These are phyloP conservation scores for Telmatochromis sp. DNA, from an alignment of 2,113 vertebrate species.

Conservation along the genomic window DNA sequence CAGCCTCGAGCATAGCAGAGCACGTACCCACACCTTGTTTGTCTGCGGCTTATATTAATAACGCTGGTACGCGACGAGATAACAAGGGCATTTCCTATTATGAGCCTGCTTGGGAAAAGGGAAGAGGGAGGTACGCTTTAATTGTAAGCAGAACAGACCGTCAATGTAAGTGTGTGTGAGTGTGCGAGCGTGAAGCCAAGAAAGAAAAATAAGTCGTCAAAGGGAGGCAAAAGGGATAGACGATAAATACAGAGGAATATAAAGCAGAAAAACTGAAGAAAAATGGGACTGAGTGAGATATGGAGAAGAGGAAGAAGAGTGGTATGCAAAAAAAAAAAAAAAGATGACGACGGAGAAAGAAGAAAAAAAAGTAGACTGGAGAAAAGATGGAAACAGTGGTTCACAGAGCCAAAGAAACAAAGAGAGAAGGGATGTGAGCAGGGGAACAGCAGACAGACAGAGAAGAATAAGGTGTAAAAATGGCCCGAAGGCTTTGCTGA, in stretches of 20 bases:
- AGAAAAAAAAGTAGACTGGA: not conserved
- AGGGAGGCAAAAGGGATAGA: not conserved
- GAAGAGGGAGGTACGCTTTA: slow-evolving; percentile 53
- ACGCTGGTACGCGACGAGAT: slow-evolving; percentile 37
- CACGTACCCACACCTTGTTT: slow-evolving; percentile 43
- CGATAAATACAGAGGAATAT: not conserved
- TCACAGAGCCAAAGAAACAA: not conserved
- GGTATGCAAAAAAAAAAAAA: not conserved
- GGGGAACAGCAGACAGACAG: not conserved
- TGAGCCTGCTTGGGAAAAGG: slow-evolving; percentile 43
- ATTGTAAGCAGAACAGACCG: slow-evolving; percentile 13
- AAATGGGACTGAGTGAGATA: not conserved
- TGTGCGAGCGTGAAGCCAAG: not conserved
- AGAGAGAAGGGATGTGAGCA: not conserved
- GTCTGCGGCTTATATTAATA: slow-evolving; percentile 48
- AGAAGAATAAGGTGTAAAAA: not conserved
- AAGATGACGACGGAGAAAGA: not conserved
- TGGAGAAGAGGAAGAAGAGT: not conserved
- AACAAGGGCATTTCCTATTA: slow-evolving; percentile 59
- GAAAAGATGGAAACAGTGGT: not conserved
- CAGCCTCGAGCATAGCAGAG: not conserved
- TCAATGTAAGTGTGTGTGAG: not conserved
- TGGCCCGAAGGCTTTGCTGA: slow-evolving; percentile 7
- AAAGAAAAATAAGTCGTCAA: not conserved
- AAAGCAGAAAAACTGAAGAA: not conserved